Percentiles rank a stretch among this genome's conserved stretches.
These are phyloP conservation scores for Phyllotreta cruciferae DNA, from an alignment of 2,888 invertebrate species.

Conservation along the genomic window DNA sequence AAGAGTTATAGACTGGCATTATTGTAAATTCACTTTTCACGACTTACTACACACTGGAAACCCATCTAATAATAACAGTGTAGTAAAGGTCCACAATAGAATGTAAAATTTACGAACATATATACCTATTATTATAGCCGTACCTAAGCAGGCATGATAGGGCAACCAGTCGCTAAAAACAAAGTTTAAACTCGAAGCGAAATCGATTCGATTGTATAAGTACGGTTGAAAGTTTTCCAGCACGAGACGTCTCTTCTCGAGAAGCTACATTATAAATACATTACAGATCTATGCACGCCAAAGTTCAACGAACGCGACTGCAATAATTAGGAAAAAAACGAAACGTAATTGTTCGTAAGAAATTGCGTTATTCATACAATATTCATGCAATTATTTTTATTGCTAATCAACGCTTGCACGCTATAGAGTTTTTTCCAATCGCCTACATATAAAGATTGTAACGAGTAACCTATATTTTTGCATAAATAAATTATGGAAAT, in stretches of 20 bases:
- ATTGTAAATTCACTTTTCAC: neutral
- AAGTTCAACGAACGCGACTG: slow-evolving; percentile 9
- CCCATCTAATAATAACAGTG: slow-evolving; percentile 3
- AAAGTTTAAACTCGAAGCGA: neutral
- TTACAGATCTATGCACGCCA: slow-evolving; percentile 11
- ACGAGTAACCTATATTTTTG: slow-evolving; percentile 8
- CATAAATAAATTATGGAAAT: neutral
- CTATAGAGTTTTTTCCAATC: slow-evolving; percentile 6
- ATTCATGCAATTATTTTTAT: slow-evolving; percentile 9
- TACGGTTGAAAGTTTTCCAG: neutral
- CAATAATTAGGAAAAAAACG: slow-evolving; percentile 2
- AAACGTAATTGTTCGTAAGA: slow-evolving; percentile 7
- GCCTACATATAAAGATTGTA: neutral
- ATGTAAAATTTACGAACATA: slow-evolving; percentile 2
- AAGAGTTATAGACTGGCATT: neutral
- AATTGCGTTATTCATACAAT: neutral
- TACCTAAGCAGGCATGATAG: neutral
- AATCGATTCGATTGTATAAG: slow-evolving; percentile 4
- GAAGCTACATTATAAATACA: slow-evolving; percentile 6
- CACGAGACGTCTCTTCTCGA: slow-evolving; percentile 12
- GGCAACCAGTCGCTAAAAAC: neutral
- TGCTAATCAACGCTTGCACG: slow-evolving; percentile 3
- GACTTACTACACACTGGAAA: neutral
- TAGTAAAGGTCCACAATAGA: slow-evolving; percentile 8
- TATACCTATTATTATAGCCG: no score